These are phyloP conservation scores for Bergia puertoricense DNA, from an alignment of 92 coral and sea anemone genomes.

Conservation along the genomic window DNA sequence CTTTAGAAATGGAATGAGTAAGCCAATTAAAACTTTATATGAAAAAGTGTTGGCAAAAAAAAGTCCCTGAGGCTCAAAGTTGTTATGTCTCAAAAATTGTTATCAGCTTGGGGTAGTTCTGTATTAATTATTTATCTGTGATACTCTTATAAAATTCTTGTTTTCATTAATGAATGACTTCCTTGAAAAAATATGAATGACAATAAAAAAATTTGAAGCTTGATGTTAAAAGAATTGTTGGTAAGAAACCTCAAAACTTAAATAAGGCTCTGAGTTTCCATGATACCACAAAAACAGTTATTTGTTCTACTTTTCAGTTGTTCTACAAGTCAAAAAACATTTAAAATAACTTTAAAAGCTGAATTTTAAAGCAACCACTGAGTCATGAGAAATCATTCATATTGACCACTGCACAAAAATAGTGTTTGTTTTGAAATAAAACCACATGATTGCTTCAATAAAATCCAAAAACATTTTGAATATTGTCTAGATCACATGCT, in stretches of 20 bases:
- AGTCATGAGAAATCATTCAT: too few species aligned
- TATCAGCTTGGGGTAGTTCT: background rate
- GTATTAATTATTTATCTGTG: constrained; percentile 14
- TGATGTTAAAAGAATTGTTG: background rate
- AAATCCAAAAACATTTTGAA: too few species aligned
- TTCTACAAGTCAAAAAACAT: too few species aligned
- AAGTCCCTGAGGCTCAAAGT: background rate
- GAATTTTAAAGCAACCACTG: too few species aligned
- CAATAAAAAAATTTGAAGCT: background rate
- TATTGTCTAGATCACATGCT: too few species aligned
- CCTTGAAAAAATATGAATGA: background rate
- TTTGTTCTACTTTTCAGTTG: background rate
- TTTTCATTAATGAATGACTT: background rate
- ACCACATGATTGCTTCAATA: too few species aligned
- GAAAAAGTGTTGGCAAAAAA: background rate
- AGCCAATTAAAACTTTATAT: background rate
- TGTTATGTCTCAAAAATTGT: background rate
- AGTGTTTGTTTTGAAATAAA: too few species aligned
- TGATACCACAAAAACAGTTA: background rate
- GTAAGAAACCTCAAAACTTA: background rate
- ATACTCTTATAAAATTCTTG: background rate
- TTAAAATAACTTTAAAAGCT: too few species aligned
- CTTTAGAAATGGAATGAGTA: background rate
- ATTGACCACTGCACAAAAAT: too few species aligned
- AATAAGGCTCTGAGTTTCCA: background rate